Percentiles rank a stretch among this genome's conserved stretches.
Conservation (phyloP, 2,113 vertebrate genomes). For the Tautogolabrus adspersus region DNA sequence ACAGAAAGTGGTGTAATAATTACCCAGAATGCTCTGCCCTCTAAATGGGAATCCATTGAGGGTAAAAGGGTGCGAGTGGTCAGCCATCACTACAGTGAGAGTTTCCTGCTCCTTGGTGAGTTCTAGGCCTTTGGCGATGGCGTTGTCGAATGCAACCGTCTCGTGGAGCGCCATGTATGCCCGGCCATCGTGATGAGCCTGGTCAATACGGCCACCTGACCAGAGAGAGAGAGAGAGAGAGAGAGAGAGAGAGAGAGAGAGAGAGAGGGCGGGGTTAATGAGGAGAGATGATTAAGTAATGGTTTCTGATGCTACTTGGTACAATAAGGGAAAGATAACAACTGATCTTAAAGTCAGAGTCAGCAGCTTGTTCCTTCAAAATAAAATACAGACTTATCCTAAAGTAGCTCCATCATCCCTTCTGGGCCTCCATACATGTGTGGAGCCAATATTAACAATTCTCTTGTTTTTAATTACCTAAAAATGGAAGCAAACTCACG, state of each 20-base stretch:
- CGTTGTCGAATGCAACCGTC: constrained; percentile 77
- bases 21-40: constrained; percentile 86
- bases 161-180: constrained; percentile 84
- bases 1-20: not conserved
- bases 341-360: no score
- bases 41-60: constrained; percentile 84
- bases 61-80: constrained; percentile 83
- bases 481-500: no score
- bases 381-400: no score
- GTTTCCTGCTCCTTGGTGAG: constrained; percentile 82
- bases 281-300: not conserved
- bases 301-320: no score
- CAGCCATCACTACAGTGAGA: constrained; percentile 82
- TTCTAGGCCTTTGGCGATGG: constrained; percentile 78
- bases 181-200: constrained; percentile 81
- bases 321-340: no score
- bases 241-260: not conserved
- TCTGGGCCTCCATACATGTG: no score
- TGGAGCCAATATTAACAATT: no score
- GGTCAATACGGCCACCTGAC: constrained; percentile 85
- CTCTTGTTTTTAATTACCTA: no score
- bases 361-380: no score
- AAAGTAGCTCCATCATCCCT: no score
- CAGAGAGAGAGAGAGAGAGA: not conserved
- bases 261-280: not conserved